Evolutionary conservation across 2,888 invertebrate genomes (phyloP), one percentile per base, ranked within the genome.

Genomic region (Chrysopilus asiliformis): DNA sequence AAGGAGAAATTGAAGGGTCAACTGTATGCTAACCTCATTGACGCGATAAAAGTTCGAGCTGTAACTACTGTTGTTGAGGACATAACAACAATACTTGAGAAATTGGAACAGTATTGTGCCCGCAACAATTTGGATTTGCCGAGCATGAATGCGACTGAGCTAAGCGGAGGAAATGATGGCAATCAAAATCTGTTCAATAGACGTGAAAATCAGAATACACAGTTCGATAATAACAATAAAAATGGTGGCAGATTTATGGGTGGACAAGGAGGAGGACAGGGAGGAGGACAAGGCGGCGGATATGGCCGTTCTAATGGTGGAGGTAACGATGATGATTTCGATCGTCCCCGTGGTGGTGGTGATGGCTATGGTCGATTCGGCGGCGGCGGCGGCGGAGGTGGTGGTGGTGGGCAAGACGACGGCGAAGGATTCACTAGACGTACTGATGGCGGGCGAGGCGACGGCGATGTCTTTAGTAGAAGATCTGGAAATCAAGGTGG

Each of bases 1-100:
- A 38, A 34, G 12, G 44, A 44, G 20, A 44, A 44, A 25, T 26
- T 44, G 3, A 44, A 44, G 24, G 44, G 42, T 12, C 44, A 42
- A 30, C 16, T 40, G 10, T 27, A 32, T 12, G 44, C 44, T 3
- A 38, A 42, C 12, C 36, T 42, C 2, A 34, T 44, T 29, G 41
- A 41, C 8, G n/a, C 34, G 4, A 19, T 29, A 4, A 40, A 34
- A 27, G 25, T 39, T 3, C 15, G 8, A 14, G 42, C 40, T 3
- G 42, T 42, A 2, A 38, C 34, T 14, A 36, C 29, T 19, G 37
- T 39, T 10, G 32, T 44, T 15, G 26, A 29, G n/a, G 42, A 44
- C 34, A 14, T 32, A 18, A 27, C 34, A 25, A 29, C 30, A 16
- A 36, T 44, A 2, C 20, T 44, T 3, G 31, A 34, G 7, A 28